Base-by-base conservation (phyloP, 2,797 vertebrate genomes). In the Sphenopsis melanotis region DNA sequence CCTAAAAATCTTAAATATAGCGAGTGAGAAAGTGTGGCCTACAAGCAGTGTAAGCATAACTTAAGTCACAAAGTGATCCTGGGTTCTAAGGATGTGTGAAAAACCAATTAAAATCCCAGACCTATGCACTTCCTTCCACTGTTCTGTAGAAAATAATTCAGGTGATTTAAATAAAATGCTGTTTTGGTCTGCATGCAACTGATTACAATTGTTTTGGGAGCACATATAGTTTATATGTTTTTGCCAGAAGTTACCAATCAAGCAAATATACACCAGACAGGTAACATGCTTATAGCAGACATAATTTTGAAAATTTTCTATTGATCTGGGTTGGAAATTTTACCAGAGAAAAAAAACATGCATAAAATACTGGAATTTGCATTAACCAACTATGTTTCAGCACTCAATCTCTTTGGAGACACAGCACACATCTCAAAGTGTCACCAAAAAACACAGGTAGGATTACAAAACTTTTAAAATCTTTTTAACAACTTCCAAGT, bases 391-490 rank as follows among this genome's bases (percentile, higher is more conserved):
- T 9, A 6, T 10, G 83, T 16, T 65, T 64, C 32, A 47, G 30
- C 36, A 56, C 17, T 71, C 21, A 41, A 13, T 9, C 60, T 74
- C 44, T 83, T 49, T 26, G 41, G 53, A 70, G 34, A 76, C 32
- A 74, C 3, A 41, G 32, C 0, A 0, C 15, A 69, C 3, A 11
- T 34, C 29, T 49, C 30, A 29, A 84, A 88, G 22, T 1, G 9
- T 50, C 61, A 71, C 34, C 64, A 78, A 71, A 47, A 89, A 75
- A 26, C n/a, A 78, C 4, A 76, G 11, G 27, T 2, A 59, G 12
- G 19, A 64, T 32, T 80, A 60, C 14, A 39, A 26, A 89, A 68
- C 22, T 71, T 77, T 32, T 42, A 0, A 44, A 86, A 34, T 32
- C 2, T 10, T 42, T 65, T 36, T 27, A 27, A 27, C 39, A 69